Base-by-base conservation (phyloP, 2,797 vertebrate genomes). In the Nannoperca obscura region DNA sequence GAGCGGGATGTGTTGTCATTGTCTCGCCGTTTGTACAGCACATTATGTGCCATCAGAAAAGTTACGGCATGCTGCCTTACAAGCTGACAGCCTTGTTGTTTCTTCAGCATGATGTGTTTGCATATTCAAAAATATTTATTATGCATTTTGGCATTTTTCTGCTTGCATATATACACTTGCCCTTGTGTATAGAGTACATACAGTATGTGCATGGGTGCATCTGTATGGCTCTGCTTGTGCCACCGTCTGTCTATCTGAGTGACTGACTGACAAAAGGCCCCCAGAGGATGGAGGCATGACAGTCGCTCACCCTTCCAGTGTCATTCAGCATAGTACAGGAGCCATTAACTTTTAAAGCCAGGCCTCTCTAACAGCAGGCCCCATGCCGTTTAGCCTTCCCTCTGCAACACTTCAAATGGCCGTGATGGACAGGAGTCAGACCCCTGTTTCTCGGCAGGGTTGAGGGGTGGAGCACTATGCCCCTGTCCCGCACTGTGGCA, bases 331-430 rank as follows among this genome's bases (percentile, higher is more conserved):
- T 84, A 85, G 89, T 64, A 86, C 71, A 68, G 78, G 78, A 90
- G 90, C 89, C 89, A 91, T 95, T 94, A 92, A 94, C 88, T 94
- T 94, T 94, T 91, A 89, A 94, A 94, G 88, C 77, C 74, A 61
- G 64, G 76, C 77, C 78, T 83, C 71, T 83, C 74, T 81, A 89
- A 84, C 88, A 85, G 89, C 72, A 73, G 85, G 84, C 77, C 90
- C 82, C 82, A 42, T 66, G 81, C 81, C 66, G 46, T 85, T 92
- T 88, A 89, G 81, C 68, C 53, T 81, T 69, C 86, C 67, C 72
- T 81, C 85, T 79, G 74, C 89, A 74, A 71, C 80, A 81, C 81
- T 90, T 93, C 75, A 91, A 93, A 93, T 34, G 38, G 49, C 61
- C 40, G 11, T 94, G 94, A 94, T 81, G 86, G 93, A 94, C 93